Base-by-base conservation (phyloP, 30 jellyfish, hydroid and myxozoan species). In the Cassiopea xamachana region DNA sequence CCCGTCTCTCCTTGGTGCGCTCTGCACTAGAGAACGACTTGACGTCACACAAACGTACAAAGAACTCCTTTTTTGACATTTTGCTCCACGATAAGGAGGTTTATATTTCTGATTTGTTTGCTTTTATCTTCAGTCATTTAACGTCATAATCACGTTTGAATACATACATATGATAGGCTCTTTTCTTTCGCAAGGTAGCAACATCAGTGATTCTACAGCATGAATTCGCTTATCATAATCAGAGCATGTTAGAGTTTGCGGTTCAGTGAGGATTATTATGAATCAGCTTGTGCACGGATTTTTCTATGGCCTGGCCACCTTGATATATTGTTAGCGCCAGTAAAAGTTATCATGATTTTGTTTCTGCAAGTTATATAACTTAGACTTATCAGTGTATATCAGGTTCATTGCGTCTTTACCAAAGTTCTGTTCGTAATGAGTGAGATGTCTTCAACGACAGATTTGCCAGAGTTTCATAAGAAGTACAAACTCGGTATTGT, bases 401-500 rank as follows among this genome's bases (percentile, higher is more conserved):
- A 27, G 7, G 61, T n/a, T 9, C 70, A 46, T 39, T 4, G 19
- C 82, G 0, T 75, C 48, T 75, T 6, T 46, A 3, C 43, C 19
- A 62, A 14, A 27, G 19, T 3, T 71, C 55, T 10, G 51, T 15
- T 15, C 55, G 19, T 19, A 71, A n/a, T 71, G 55, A 71, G 55
- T 55, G 51, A 71, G 51, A 71, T 4, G 16, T n/a, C 80, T 71
- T 39, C 73, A 46, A 59, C 81, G 88, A 75, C 74, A 71, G 80
- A 90, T 4, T 2, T 87, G 4, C 16, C 77, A 1, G 89, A 76
- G 43, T 93, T 93, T 77, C 73, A 78, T 39, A 75, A 87, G 45
- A 14, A 49, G 50, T 94, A 89, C 61, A 85, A 49, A 45, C 17
- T 74, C 9, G 94, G 92, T 2, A 44, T 49, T n/a, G 76, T 77